phyloP scores from a whole-genome alignment of 2,113 vertebrate species.

The Serinus canaria region DNA sequence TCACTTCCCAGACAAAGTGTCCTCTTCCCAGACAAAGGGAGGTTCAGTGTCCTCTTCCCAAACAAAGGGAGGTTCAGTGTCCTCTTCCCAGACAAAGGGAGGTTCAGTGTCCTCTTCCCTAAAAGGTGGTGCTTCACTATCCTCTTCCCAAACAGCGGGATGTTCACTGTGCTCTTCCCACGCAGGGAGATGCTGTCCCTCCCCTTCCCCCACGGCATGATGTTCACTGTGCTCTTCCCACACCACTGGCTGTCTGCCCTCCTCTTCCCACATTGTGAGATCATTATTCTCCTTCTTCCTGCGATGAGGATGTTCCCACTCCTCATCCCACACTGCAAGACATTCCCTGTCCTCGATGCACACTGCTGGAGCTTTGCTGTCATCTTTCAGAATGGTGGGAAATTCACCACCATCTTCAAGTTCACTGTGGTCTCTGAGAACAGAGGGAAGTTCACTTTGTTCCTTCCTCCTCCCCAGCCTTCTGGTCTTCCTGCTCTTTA shows the following conservation, averaged over 20 bases:
- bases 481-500: constrained; percentile 75
- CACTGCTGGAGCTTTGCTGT: neutral
- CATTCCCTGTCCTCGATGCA: accelerated
- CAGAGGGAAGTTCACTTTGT: neutral
- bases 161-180: neutral
- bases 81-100: neutral
- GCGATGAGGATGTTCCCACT: too few species aligned
- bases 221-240: neutral
- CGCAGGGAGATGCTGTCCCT: too few species aligned
- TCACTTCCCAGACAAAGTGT: neutral
- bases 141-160: too few species aligned
- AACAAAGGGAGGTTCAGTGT: too few species aligned
- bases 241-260: accelerated
- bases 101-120: neutral
- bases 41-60: neutral
- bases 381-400: neutral
- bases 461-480: constrained; percentile 83
- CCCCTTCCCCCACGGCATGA: accelerated
- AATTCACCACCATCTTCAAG: neutral
- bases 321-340: accelerated
- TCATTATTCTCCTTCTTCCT: neutral
- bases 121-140: too few species aligned
- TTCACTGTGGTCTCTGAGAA: constrained; percentile 23
- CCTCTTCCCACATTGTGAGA: accelerated
- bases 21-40: neutral